Conservation (phyloP, 2,113 vertebrate genomes). For the Nerophis ophidion region DNA sequence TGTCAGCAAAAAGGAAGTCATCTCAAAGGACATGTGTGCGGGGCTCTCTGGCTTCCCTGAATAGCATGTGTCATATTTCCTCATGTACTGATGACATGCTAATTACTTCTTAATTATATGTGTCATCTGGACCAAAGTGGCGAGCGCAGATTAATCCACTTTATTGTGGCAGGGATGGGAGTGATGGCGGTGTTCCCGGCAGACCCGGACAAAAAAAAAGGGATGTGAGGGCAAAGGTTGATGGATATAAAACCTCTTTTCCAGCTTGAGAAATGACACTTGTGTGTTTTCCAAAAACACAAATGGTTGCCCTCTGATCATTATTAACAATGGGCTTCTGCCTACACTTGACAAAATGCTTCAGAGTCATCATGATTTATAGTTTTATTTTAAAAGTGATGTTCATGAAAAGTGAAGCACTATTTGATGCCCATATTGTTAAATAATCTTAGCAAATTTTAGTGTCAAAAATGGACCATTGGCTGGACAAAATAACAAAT, state of each 20-base stretch:
- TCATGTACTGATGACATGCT: constrained; percentile 77
- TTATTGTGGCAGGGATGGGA: constrained; percentile 63
- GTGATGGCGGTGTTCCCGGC: constrained; percentile 59
- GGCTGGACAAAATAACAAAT: too few relatives aligned
- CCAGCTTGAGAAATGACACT: neutral
- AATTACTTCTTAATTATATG: constrained; percentile 78
- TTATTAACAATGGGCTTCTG: too few relatives aligned
- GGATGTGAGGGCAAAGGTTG: constrained; percentile 31
- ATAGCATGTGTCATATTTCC: constrained; percentile 65
- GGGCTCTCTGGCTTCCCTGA: constrained; percentile 3
- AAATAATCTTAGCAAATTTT: too few relatives aligned
- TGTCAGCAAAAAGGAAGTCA: constrained; percentile 49
- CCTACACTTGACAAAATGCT: too few relatives aligned
- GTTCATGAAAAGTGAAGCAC: too few relatives aligned
- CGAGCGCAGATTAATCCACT: constrained; percentile 74
- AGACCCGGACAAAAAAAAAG: constrained; percentile 45
- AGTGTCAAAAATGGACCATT: too few relatives aligned
- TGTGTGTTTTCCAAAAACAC: too few relatives aligned
- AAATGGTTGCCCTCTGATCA: too few relatives aligned
- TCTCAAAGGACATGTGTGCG: constrained; percentile 38
- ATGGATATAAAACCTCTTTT: neutral
- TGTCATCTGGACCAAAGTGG: constrained; percentile 76
- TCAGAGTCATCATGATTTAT: too few relatives aligned
- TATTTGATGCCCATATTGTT: too few relatives aligned
- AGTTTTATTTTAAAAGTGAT: too few relatives aligned